Conservation (phyloP, 2,888 invertebrate species). For the Pristionchus exspectatus region DNA sequence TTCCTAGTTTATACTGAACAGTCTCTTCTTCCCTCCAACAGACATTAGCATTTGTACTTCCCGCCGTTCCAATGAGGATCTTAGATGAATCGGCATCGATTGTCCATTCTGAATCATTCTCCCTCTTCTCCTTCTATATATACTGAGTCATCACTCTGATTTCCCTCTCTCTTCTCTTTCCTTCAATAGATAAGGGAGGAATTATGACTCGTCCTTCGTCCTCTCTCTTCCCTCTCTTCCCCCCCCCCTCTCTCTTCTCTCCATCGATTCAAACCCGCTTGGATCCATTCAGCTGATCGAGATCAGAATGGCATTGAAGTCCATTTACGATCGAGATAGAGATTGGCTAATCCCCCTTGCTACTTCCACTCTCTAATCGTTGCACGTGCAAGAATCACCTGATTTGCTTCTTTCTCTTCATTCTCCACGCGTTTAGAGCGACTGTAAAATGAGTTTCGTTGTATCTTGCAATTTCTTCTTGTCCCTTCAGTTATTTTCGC, state of each 20-base stretch:
- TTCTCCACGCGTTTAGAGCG: not conserved
- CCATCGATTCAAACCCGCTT: conserved; percentile 46
- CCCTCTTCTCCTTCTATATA: not conserved
- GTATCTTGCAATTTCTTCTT: not conserved
- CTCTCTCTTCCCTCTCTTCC: not conserved
- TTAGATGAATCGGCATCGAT: not conserved
- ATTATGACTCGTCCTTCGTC: conserved; percentile 50
- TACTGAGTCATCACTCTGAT: conserved; percentile 34
- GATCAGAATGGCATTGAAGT: conserved; percentile 7
- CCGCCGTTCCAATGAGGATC: not conserved
- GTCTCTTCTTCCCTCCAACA: not conserved
- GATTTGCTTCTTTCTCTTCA: not conserved
- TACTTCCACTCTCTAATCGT: not conserved
- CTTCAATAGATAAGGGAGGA: conserved; percentile 48
- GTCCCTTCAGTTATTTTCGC: not conserved
- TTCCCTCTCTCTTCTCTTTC: conserved; percentile 32
- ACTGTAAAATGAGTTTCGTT: too few relatives aligned
- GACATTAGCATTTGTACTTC: not conserved
- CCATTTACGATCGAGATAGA: not conserved
- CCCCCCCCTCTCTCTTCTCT: not conserved
- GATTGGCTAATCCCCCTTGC: too few relatives aligned
- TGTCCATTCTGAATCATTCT: not conserved
- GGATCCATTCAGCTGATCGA: not conserved
- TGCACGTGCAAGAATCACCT: not conserved
- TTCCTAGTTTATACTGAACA: not conserved